A percentile compares a stretch with the other conserved stretches of the same genome.
Evolutionary conservation across 2,113 vertebrate species (phyloP).

Genomic region (Mirounga angustirostris): DNA sequence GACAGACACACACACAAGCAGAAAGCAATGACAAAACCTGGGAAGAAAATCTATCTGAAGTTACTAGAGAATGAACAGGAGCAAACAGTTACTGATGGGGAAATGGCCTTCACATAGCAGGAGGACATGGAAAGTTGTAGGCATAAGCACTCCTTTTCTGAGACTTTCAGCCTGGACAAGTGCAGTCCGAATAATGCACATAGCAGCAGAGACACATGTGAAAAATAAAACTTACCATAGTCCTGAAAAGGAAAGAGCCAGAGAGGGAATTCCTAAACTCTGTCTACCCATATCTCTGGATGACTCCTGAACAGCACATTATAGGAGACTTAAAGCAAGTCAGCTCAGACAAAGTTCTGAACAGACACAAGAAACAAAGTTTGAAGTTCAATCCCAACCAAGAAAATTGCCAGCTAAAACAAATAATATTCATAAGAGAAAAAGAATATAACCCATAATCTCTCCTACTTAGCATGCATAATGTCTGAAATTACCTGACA

Average conservation of each 20-base stretch:
- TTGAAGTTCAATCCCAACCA: not conserved
- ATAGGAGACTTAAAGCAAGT: not conserved
- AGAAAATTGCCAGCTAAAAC: not conserved
- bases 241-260: not conserved
- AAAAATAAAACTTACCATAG: not conserved
- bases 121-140: not conserved
- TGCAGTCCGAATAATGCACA: not conserved
- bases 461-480: not conserved
- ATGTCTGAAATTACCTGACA: not conserved
- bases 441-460: not conserved
- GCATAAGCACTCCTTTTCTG: not conserved
- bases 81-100: not conserved
- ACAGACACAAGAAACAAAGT: not conserved
- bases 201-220: not conserved
- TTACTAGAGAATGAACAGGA: not conserved
- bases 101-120: not conserved
- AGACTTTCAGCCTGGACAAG: not conserved
- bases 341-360: not conserved
- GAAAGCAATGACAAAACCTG: not conserved
- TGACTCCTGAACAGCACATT: not conserved
- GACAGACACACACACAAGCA: not conserved
- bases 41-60: not conserved
- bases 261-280: not conserved
- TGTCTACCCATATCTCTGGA: not conserved
- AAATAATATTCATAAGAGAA: not conserved